A percentile compares a stretch with the other conserved stretches of the same genome.
These are phyloP conservation scores for Tragulus kanchil DNA, from an alignment of 2,113 vertebrate species.

Conservation along the genomic window DNA sequence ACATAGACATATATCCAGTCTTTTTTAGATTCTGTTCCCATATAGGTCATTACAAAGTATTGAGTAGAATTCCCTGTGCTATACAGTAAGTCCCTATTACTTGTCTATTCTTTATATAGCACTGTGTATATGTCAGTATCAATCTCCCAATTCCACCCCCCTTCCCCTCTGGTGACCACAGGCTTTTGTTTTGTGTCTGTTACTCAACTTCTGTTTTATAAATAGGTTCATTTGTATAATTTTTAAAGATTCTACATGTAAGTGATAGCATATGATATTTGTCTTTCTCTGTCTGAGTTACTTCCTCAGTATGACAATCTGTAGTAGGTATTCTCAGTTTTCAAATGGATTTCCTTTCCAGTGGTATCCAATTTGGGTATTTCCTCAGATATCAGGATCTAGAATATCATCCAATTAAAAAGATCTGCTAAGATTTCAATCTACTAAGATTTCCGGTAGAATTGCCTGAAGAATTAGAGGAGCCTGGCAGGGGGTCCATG, in stretches of 20 bases:
- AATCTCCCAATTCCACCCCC: neutral
- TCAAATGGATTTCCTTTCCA: slow-evolving; percentile 27
- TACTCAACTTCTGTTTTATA: neutral
- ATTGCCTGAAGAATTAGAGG: no score
- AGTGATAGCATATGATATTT: neutral
- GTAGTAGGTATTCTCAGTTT: neutral
- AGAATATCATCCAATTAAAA: slow-evolving; percentile 1
- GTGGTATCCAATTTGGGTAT: neutral
- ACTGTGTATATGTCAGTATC: neutral
- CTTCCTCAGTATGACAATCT: neutral
- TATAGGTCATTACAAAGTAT: neutral
- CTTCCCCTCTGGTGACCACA: neutral
- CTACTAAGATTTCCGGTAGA: no score
- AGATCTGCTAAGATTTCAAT: neutral
- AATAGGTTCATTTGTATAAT: neutral
- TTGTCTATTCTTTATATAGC: neutral
- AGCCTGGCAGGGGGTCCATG: no score
- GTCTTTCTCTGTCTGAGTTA: neutral
- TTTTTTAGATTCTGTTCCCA: neutral
- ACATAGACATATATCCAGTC: neutral
- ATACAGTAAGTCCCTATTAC: neutral
- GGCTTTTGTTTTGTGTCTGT: neutral
- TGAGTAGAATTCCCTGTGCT: neutral
- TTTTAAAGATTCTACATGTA: neutral
- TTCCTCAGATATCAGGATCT: slow-evolving; percentile 19